These are phyloP conservation scores for Heterohyrax brucei DNA, from an alignment of 2,797 vertebrate genomes.

Conservation along the genomic window DNA sequence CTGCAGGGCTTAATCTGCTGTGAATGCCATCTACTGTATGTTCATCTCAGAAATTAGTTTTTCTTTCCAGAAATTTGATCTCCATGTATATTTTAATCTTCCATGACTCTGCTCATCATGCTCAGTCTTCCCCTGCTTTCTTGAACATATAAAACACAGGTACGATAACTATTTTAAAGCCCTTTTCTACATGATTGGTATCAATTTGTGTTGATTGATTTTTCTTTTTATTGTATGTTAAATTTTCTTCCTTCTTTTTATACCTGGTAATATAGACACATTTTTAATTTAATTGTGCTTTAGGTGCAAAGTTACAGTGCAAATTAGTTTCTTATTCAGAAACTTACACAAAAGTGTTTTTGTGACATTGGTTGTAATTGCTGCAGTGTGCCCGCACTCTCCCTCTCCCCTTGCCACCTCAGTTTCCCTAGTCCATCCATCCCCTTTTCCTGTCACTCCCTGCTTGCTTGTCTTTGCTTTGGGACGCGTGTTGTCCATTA, in stretches of 20 bases:
- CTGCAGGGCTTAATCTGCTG: neutral
- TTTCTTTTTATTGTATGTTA: constrained; percentile 36
- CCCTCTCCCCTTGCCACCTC: no score
- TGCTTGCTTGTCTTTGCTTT: no score
- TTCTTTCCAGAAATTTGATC: constrained; percentile 25
- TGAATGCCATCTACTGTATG: neutral
- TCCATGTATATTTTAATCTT: neutral
- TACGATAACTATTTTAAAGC: constrained; percentile 16
- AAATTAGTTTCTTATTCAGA: no score
- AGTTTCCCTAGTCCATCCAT: no score
- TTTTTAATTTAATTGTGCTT: no score
- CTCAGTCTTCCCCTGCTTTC: neutral
- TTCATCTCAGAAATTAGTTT: constrained; percentile 44
- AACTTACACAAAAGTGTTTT: no score
- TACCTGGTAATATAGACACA: neutral
- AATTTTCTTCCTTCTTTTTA: constrained; percentile 47
- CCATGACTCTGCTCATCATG: neutral
- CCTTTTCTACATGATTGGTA: neutral
- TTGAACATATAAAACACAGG: constrained; percentile 17
- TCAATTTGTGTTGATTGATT: constrained; percentile 9
- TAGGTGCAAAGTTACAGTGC: no score
- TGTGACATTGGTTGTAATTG: no score
- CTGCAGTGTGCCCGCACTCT: no score
- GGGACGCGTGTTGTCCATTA: no score
- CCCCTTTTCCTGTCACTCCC: no score